Base-by-base conservation (phyloP, 2,113 vertebrate species). In the Progne subis region DNA sequence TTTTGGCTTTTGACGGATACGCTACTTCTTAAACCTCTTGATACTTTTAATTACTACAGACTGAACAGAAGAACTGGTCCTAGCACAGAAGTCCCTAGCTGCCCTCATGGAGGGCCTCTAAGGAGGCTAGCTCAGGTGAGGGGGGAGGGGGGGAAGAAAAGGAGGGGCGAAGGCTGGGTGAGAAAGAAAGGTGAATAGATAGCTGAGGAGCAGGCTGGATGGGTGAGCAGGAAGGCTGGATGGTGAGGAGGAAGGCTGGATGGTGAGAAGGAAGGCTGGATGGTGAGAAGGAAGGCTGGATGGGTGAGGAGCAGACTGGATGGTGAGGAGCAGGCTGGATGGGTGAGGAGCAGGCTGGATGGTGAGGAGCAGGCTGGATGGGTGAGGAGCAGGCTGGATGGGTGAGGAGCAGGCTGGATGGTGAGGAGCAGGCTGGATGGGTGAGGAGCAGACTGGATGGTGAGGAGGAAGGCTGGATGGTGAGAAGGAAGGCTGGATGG, bases 101-200 rank as follows among this genome's bases (percentile, higher is more conserved):
- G 12, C 24, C 15, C 19, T 29, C 50, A 46, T 0, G 0, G 37
- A 37, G 37, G 37, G 37, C 37, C 37, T 14, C 37, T n/a, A 14
- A 41, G 34, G 20, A 47, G 14, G 11, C 19, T 21, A 31, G 11
- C n/a, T 39, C 37, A 4, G 39, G 39, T 28, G 32, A 7, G 2
- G 31, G 7, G 6, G 16, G 1, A n/a, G 2, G 31, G 7, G 6
- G 14, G 1, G 7, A 4, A 24, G 26, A 26, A 56, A 17, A 23
- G 9, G 8, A 23, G 5, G 1, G 12, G 5, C 14, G 57, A 63
- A 14, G 29, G 18, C 11, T 8, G 19, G 31, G 13, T 18, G 28
- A 63, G 24, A 12, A 20, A 18, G 29, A n/a, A 65, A 57, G 29
- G 18, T 75, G 49, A 32, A 29, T 18, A 9, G 23, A 13, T 5